Conservation (phyloP, 2,888 invertebrate species). For the Macrosoma leucophasiata region DNA sequence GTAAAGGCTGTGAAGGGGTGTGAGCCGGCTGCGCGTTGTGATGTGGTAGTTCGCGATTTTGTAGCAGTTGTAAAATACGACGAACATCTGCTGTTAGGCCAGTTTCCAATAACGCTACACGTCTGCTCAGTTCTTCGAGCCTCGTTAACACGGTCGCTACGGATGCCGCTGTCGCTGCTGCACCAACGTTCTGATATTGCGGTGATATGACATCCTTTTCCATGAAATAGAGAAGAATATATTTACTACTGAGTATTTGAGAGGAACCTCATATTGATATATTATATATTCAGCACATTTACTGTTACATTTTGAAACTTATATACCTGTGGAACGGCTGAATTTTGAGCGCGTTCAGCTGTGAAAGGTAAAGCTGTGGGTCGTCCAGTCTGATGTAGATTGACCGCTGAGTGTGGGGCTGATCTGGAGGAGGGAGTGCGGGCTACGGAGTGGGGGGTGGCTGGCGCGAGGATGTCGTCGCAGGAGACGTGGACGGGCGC, state of each 20-base stretch:
- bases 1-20: constrained; percentile 55
- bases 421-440: constrained; percentile 62
- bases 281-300: too few species aligned
- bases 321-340: constrained; percentile 37
- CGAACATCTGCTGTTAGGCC: constrained; percentile 84
- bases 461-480: constrained; percentile 61
- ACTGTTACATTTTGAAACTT: too few species aligned
- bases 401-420: constrained; percentile 67
- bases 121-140: constrained; percentile 81
- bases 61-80: constrained; percentile 80
- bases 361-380: constrained; percentile 53
- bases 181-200: constrained; percentile 65
- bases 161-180: constrained; percentile 52
- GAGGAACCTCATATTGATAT: neutral
- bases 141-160: constrained; percentile 77
- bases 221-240: neutral
- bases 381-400: constrained; percentile 60
- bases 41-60: constrained; percentile 55
- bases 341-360: constrained; percentile 47
- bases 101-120: constrained; percentile 82
- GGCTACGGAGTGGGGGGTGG: constrained; percentile 42
- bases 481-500: constrained; percentile 63
- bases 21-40: constrained; percentile 47
- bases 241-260: constrained; percentile 8
- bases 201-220: constrained; percentile 62